Conservation (phyloP, 2,113 vertebrate species). For the Canis aureus region DNA sequence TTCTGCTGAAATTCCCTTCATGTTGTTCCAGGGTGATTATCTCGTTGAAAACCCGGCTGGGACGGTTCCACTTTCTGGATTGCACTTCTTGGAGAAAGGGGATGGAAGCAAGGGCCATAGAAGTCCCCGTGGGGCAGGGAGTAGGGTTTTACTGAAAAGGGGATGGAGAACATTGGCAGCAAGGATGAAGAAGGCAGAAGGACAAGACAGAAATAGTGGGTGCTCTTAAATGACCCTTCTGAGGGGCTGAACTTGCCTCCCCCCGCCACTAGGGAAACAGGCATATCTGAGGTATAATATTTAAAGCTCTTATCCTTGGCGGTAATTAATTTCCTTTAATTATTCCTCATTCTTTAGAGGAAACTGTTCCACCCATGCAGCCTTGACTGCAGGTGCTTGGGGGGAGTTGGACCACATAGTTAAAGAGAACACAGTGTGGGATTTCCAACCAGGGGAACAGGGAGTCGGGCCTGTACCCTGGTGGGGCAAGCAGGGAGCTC, state of each 20-base stretch:
- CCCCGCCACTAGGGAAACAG: background rate
- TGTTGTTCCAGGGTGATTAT: background rate
- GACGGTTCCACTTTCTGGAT: background rate
- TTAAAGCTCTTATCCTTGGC: background rate
- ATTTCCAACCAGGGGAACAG: background rate
- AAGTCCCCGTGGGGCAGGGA: background rate
- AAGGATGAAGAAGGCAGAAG: background rate
- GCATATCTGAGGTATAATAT: background rate
- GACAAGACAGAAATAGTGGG: background rate
- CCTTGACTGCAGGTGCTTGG: background rate
- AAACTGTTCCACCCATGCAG: background rate
- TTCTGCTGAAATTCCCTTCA: background rate
- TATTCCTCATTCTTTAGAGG: slow-evolving; percentile 2
- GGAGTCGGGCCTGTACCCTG: background rate
- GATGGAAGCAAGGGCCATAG: background rate
- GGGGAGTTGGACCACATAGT: background rate
- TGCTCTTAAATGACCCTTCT: background rate
- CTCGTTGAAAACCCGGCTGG: background rate
- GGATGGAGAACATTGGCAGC: background rate
- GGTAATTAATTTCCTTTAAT: slow-evolving; percentile 58
- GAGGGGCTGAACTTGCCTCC: background rate
- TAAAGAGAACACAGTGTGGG: background rate
- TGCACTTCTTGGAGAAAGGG: background rate
- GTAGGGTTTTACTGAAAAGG: background rate
- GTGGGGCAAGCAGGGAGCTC: background rate